Conservation (phyloP, 2,113 vertebrate genomes). For the Cochlearius cochlearius region DNA sequence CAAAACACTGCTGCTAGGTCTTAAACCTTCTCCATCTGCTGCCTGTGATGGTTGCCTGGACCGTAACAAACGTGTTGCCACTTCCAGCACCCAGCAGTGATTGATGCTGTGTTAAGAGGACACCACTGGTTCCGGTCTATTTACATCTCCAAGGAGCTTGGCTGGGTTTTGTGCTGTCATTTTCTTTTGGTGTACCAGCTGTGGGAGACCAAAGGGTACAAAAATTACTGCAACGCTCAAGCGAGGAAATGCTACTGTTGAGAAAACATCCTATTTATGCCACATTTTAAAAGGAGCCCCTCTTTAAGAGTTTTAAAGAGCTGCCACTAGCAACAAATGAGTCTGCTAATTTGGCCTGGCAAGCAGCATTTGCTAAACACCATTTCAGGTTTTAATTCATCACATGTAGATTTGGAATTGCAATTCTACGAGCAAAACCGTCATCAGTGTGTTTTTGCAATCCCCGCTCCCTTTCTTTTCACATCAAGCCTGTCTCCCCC, state of each 20-base stretch:
- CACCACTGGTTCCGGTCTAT: conserved; percentile 46
- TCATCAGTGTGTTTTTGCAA: conserved; percentile 26
- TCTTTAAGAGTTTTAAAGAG: conserved; percentile 48
- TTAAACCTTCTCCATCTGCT: conserved; percentile 29
- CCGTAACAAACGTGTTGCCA: background rate
- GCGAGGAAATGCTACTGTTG: conserved; percentile 52
- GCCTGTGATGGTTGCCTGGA: background rate
- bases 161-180: conserved; percentile 26
- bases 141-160: conserved; percentile 55
- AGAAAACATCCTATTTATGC: conserved; percentile 63
- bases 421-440: conserved; percentile 23
- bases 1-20: background rate
- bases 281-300: conserved; percentile 31
- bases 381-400: conserved; percentile 49
- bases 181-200: conserved; percentile 43
- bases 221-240: background rate
- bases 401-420: conserved; percentile 31
- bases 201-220: conserved; percentile 52
- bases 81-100: conserved; percentile 28
- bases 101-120: conserved; percentile 32
- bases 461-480: conserved; percentile 31
- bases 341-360: conserved; percentile 55
- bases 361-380: conserved; percentile 44
- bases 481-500: background rate
- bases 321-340: conserved; percentile 43